phyloP scores from a whole-genome alignment of 1,140 invertebrate species.

The Lordiphosa collinella region DNA sequence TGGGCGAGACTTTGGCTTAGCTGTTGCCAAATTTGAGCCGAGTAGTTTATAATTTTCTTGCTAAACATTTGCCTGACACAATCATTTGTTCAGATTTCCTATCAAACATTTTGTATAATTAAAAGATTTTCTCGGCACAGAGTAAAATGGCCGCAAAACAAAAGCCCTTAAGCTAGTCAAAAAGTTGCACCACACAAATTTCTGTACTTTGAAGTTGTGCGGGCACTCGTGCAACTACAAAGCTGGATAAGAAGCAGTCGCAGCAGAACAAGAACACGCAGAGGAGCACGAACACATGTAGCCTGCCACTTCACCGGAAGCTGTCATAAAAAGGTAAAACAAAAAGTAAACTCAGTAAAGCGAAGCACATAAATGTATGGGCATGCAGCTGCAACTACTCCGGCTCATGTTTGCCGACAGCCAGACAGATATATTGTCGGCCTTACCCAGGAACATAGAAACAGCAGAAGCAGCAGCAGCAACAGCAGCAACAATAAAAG shows the following conservation, averaged over 20 bases:
- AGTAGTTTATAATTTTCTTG: too few relatives aligned
- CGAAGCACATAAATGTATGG: slow-evolving; percentile 61
- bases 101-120: neutral
- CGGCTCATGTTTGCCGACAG: slow-evolving; percentile 51
- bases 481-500: slow-evolving; percentile 60
- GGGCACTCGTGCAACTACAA: neutral
- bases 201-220: too few relatives aligned
- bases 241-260: neutral
- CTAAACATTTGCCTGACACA: too few relatives aligned
- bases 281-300: slow-evolving; percentile 55
- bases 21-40: too few relatives aligned
- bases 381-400: slow-evolving; percentile 37
- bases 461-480: neutral
- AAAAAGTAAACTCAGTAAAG: slow-evolving; percentile 21
- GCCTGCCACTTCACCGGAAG: slow-evolving; percentile 50
- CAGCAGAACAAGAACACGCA: slow-evolving; percentile 18
- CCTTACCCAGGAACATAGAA: slow-evolving; percentile 12
- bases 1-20: too few relatives aligned
- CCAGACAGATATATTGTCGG: slow-evolving; percentile 61
- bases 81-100: neutral
- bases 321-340: slow-evolving; percentile 63
- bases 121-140: too few relatives aligned
- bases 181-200: too few relatives aligned
- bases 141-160: neutral
- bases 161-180: slow-evolving; percentile 18